Evolutionary conservation across 1,140 invertebrate genomes (phyloP).

Genomic region (Cecropterus lyciades): DNA sequence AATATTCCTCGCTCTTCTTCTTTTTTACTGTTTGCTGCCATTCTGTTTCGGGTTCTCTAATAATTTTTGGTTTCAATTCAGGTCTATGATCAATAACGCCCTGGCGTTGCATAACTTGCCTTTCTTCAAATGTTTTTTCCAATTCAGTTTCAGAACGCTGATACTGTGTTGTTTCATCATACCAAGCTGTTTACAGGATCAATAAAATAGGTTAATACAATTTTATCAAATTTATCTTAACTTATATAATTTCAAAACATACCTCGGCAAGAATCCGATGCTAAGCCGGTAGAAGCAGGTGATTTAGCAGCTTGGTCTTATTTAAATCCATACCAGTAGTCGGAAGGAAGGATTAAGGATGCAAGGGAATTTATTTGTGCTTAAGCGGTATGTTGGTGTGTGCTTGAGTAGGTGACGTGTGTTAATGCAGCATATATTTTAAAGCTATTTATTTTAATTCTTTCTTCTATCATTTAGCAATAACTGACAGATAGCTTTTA

Average conservation of each 20-base stretch:
- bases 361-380: constrained; percentile 60
- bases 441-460: constrained; percentile 33
- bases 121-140: constrained; percentile 94
- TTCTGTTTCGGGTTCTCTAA: constrained; percentile 91
- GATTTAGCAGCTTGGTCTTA: constrained; percentile 59
- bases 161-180: constrained; percentile 94
- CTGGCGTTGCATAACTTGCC: constrained; percentile 87
- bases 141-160: constrained; percentile 94
- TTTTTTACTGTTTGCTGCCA: constrained; percentile 93
- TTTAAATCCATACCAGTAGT: constrained; percentile 49
- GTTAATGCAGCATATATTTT: constrained; percentile 59
- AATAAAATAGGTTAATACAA: constrained; percentile 41
- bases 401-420: constrained; percentile 61
- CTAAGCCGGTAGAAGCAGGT: constrained; percentile 75
- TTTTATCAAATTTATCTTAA: constrained; percentile 33
- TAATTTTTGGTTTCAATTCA: constrained; percentile 87
- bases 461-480: constrained; percentile 11
- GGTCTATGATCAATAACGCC: constrained; percentile 86
- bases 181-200: constrained; percentile 90
- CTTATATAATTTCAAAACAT: constrained; percentile 56
- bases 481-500: too few species aligned
- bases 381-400: constrained; percentile 67
- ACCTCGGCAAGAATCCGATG: constrained; percentile 73
- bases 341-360: constrained; percentile 48
- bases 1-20: constrained; percentile 94